Evolutionary conservation across 2,888 invertebrate species (phyloP).

Genomic region (Napeogenes sylphis): DNA sequence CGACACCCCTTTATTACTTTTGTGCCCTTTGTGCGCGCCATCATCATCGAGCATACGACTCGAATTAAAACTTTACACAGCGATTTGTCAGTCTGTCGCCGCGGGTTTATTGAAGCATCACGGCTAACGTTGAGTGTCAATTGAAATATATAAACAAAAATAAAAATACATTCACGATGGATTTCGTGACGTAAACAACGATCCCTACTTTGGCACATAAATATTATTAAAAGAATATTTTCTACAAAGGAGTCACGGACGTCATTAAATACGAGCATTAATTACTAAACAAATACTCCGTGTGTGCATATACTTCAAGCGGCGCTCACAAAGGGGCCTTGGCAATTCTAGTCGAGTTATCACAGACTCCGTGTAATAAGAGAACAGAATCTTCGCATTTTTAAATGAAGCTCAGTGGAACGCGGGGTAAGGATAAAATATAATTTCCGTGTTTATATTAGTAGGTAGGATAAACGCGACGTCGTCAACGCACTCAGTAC

Average conservation of each 20-base stretch:
- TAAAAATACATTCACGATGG: not conserved
- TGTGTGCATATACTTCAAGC: constrained; percentile 28
- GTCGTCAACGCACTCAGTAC: constrained; percentile 29
- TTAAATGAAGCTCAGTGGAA: constrained; percentile 49
- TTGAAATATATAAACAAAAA: constrained; percentile 20
- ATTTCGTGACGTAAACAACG: constrained; percentile 5
- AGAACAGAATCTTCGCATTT: constrained; percentile 39
- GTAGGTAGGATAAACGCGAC: constrained; percentile 44
- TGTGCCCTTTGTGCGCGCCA: constrained; percentile 64
- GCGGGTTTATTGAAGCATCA: constrained; percentile 51
- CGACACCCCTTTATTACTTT: constrained; percentile 72
- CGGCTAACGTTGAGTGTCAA: constrained; percentile 37
- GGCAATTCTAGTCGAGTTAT: constrained; percentile 47
- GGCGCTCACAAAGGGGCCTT: constrained; percentile 38
- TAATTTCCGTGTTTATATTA: constrained; percentile 48
- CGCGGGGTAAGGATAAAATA: constrained; percentile 39
- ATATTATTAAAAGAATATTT: constrained; percentile 24
- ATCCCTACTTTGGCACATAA: constrained; percentile 21
- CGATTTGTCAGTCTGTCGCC: constrained; percentile 46
- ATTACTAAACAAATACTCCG: constrained; percentile 33
- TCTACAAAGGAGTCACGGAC: constrained; percentile 30
- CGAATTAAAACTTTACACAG: constrained; percentile 65
- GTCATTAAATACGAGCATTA: constrained; percentile 34
- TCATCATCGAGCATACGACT: constrained; percentile 63
- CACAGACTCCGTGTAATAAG: constrained; percentile 42